Conservation (phyloP, 2,113 vertebrate species). For the Vicugna pacos region DNA sequence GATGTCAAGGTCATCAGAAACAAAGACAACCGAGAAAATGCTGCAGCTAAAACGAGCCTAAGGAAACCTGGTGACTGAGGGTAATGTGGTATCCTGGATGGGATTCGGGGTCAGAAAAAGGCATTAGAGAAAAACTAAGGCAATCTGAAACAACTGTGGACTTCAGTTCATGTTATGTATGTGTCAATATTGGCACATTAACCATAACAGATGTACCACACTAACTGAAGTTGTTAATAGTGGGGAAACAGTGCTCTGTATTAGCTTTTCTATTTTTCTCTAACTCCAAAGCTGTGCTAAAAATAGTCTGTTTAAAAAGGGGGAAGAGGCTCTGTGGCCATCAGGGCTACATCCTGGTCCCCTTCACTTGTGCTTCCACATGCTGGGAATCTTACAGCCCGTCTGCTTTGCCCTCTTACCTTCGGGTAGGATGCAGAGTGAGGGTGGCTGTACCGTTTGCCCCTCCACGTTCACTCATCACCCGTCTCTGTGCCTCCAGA, state of each 20-base stretch:
- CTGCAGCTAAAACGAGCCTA: not conserved
- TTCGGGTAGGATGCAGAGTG: not conserved
- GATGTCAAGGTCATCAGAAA: constrained; percentile 23
- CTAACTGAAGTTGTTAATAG: not conserved
- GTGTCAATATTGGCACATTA: not conserved
- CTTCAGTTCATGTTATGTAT: not conserved
- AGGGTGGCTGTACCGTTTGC: too few relatives aligned
- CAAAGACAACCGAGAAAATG: not conserved
- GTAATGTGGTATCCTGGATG: not conserved
- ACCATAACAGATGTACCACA: not conserved
- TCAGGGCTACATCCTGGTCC: not conserved
- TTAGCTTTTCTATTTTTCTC: not conserved
- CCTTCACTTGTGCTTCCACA: not conserved
- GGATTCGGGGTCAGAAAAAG: not conserved
- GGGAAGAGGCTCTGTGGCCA: not conserved
- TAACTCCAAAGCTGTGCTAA: not conserved
- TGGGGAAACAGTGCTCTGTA: not conserved
- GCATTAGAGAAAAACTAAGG: not conserved
- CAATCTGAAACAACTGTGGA: not conserved
- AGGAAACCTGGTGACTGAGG: not conserved
- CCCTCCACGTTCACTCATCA: not conserved
- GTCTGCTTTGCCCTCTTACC: not conserved
- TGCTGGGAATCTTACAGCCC: not conserved
- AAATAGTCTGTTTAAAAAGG: not conserved
- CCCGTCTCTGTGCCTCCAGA: not conserved